Percentiles rank a stretch among this genome's conserved stretches.
Evolutionary conservation across 2,888 invertebrate genomes (phyloP).

Genomic region (Arctia plantaginis): DNA sequence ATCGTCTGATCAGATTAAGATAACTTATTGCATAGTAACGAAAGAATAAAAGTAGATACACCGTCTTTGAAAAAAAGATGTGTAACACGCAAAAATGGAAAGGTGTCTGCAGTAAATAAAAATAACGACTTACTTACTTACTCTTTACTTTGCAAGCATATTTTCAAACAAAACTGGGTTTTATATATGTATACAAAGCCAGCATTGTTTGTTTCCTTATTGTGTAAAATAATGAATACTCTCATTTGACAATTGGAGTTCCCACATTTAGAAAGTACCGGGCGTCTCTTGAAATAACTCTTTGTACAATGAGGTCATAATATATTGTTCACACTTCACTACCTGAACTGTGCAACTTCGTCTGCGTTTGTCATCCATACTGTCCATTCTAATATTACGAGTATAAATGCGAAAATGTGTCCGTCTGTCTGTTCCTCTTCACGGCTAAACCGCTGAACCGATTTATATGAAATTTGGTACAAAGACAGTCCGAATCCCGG

Average conservation of each 20-base stretch:
- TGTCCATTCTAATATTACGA: too few species aligned
- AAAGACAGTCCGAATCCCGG: too few species aligned
- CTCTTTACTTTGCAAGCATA: background rate
- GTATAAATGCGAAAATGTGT: too few species aligned
- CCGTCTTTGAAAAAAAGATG: background rate
- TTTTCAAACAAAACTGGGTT: background rate
- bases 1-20: background rate
- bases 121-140: too few species aligned
- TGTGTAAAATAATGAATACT: background rate
- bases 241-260: background rate
- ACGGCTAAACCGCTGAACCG: too few species aligned
- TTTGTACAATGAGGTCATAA: background rate
- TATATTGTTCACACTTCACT: background rate
- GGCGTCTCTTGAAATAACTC: background rate
- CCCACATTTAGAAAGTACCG: background rate
- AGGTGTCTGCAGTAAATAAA: background rate
- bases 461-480: too few species aligned
- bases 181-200: background rate
- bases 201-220: constrained; percentile 8
- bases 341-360: background rate
- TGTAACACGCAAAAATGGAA: background rate
- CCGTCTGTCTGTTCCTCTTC: too few species aligned
- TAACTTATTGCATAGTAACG: background rate
- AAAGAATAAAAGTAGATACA: background rate
- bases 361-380: too few species aligned